Evolutionary conservation across 2,888 invertebrate genomes (phyloP).

Genomic region (Orchesella flavescens): DNA sequence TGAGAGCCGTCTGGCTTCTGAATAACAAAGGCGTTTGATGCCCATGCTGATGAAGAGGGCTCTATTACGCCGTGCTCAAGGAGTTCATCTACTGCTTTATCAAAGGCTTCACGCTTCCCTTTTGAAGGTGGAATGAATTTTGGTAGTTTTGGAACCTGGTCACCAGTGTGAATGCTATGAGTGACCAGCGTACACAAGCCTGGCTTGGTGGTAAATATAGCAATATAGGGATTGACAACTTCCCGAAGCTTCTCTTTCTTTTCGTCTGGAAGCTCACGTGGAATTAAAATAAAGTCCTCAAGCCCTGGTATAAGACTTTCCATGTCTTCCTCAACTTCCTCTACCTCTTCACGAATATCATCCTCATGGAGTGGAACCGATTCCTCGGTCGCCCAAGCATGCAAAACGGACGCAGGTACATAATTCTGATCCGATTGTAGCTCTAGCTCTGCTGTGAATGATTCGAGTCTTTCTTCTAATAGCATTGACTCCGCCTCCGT

Average conservation of each 20-base stretch:
- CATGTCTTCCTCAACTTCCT: background rate
- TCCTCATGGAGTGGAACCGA: background rate
- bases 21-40: constrained; percentile 64
- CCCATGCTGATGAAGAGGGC: constrained; percentile 50
- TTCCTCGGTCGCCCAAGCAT: no score
- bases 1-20: constrained; percentile 73
- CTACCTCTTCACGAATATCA: background rate
- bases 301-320: constrained; percentile 14
- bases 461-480: background rate
- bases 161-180: constrained; percentile 40
- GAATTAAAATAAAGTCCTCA: constrained; percentile 16
- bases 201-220: constrained; percentile 40
- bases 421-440: background rate
- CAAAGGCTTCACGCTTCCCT: constrained; percentile 49
- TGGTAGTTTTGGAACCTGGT: constrained; percentile 41
- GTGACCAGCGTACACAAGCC: constrained; percentile 28
- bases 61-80: constrained; percentile 55
- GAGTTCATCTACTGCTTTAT: constrained; percentile 56
- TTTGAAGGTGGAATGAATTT: constrained; percentile 48
- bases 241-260: constrained; percentile 11
- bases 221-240: background rate
- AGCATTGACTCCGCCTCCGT: background rate
- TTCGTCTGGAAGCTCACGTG: constrained; percentile 5
- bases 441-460: no score
- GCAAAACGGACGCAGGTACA: background rate